Evolutionary conservation across 23 tunicate genomes (phyloP).

Genomic region (Aplidium turbinatum): DNA sequence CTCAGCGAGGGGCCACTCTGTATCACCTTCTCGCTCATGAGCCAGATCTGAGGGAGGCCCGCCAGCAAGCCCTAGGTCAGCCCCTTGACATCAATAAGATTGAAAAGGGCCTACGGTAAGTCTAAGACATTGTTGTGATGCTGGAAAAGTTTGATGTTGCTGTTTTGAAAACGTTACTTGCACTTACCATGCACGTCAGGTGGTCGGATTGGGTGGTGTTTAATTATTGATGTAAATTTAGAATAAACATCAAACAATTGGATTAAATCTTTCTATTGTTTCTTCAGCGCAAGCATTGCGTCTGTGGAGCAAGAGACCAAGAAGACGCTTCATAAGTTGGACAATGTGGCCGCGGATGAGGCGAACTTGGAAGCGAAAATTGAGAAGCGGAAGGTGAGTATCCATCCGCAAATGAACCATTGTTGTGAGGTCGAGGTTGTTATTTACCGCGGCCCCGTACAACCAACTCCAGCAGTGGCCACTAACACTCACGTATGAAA

Average conservation of each 20-base stretch:
- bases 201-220: too few species aligned
- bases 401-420: neutral
- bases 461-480: too few species aligned
- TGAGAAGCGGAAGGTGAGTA: constrained; percentile 57
- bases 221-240: too few species aligned
- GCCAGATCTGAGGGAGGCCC: constrained; percentile 68
- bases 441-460: too few species aligned
- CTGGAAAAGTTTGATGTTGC: too few species aligned
- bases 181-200: too few species aligned
- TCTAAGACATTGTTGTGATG: too few species aligned
- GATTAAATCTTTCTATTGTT: too few species aligned
- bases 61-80: constrained; percentile 62
- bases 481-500: too few species aligned
- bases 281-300: constrained; percentile 49
- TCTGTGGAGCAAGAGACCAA: constrained; percentile 63
- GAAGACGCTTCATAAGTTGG: constrained; percentile 76
- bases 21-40: constrained; percentile 76
- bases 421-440: too few species aligned
- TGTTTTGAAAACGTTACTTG: too few species aligned
- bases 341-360: constrained; percentile 91
- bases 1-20: constrained; percentile 76
- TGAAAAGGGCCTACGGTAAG: constrained; percentile 73
- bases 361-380: constrained; percentile 91
- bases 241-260: too few species aligned
- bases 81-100: constrained; percentile 87